Percentiles rank a stretch among this genome's conserved stretches.
Conservation (phyloP, 2,888 invertebrate species). For the Hoplodrina ambigua region DNA sequence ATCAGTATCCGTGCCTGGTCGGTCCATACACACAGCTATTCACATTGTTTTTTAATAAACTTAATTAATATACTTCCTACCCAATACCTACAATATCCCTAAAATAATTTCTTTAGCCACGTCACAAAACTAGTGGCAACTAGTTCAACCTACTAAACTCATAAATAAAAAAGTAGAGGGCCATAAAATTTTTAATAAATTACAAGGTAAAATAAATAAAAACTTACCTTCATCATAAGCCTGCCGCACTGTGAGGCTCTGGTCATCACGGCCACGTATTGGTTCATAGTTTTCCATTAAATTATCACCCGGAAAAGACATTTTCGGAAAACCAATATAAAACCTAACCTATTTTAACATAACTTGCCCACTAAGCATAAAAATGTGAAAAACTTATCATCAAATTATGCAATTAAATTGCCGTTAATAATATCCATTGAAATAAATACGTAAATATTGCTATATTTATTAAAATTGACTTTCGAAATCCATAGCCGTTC, state of each 20-base stretch:
- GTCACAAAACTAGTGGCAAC: constrained; percentile 17
- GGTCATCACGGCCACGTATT: constrained; percentile 65
- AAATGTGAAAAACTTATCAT: constrained; percentile 4
- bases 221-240: constrained; percentile 81
- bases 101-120: constrained; percentile 21
- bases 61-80: background rate
- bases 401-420: background rate
- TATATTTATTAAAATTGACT: constrained; percentile 18
- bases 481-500: constrained; percentile 16
- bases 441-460: background rate
- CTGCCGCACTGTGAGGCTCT: constrained; percentile 72
- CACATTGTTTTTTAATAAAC: background rate
- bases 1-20: no score
- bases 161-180: background rate
- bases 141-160: background rate
- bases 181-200: background rate
- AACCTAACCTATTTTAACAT: constrained; percentile 73
- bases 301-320: constrained; percentile 81
- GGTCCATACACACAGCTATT: no score
- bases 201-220: constrained; percentile 22
- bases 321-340: constrained; percentile 69
- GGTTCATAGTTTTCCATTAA: constrained; percentile 70
- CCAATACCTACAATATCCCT: background rate
- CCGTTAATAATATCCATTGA: background rate
- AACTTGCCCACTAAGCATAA: constrained; percentile 34